Percentiles rank a stretch among this genome's conserved stretches.
These are phyloP conservation scores for Corbicula japonica DNA, from an alignment of 2,888 invertebrate species.

Conservation along the genomic window DNA sequence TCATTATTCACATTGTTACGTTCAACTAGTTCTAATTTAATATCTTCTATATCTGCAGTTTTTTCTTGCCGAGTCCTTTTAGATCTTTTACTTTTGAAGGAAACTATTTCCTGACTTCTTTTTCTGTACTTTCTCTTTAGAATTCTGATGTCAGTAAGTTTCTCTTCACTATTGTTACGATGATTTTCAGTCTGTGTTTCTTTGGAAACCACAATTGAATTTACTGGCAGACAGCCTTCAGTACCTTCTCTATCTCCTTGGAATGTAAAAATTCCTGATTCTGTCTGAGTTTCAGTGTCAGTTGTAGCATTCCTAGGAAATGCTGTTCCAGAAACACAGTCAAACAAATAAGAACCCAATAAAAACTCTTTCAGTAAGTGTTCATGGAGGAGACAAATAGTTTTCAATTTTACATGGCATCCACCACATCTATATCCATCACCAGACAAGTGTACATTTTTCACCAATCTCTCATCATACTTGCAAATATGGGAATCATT, in stretches of 20 bases:
- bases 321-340: constrained; percentile 19
- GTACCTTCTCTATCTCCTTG: too few relatives aligned
- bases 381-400: constrained; percentile 24
- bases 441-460: not conserved
- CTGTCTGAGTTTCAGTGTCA: constrained; percentile 17
- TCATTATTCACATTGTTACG: not conserved
- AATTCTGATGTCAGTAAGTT: not conserved
- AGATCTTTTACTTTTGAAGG: not conserved
- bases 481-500: constrained; percentile 11
- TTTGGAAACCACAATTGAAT: too few relatives aligned
- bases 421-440: constrained; percentile 13
- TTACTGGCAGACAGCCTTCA: too few relatives aligned
- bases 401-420: not conserved
- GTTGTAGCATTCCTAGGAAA: not conserved
- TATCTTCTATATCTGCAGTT: not conserved
- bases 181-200: constrained; percentile 22
- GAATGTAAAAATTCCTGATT: too few relatives aligned
- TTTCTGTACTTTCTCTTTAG: not conserved
- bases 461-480: not conserved
- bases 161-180: constrained; percentile 1
- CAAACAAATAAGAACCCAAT: constrained; percentile 18
- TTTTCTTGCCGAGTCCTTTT: not conserved
- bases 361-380: constrained; percentile 21
- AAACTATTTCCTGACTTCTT: not conserved
- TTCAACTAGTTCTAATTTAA: not conserved